Base-by-base conservation (phyloP, 2,797 vertebrate species). In the Vireo griseus region DNA sequence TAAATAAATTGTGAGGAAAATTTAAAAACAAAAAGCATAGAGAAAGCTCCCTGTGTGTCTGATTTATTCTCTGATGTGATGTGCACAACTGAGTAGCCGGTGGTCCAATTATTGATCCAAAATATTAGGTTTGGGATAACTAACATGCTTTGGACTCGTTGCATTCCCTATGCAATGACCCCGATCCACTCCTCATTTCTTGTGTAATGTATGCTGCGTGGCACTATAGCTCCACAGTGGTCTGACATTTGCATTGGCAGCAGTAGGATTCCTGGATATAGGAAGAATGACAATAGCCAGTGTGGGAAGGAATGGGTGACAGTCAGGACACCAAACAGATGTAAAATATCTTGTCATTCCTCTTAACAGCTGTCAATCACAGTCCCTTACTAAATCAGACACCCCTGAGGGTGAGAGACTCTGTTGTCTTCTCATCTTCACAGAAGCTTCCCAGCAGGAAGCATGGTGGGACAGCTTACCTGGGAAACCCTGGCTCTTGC, bases 341-440 rank as follows among this genome's bases (percentile, higher is more conserved):
- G 98, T 98, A 98, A 98, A 98, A 96, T 98, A 98, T 98, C 98
- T 94, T 98, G 98, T 98, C 97, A 97, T 97, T 97, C 97, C 97
- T 96, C 87, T 97, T 98, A 99, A 98, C 97, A 98, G 97, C 97
- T 99, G 98, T 99, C 99, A 99, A 98, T 99, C 99, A 99, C 96
- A 62, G 40, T 10, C n/a, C 81, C 72, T 92, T 40, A 59, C 81
- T 95, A 95, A 97, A 96, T 86, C 97, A 96, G 97, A 95, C 97
- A 98, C 94, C 96, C 91, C 92, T 95, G 94, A 97, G 96, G 94
- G 97, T 88, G 91, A 94, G 91, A 94, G 92, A 93, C 88, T 92
- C 94, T 97, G 95, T 97, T 94, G 97, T 97, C 80, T 66, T 96
- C 80, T 94, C 88, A 87, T 94, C 90, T 90, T 90, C 88, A 96